phyloP scores from a whole-genome alignment of 2,113 vertebrate genomes.

The Anarrhichthys ocellatus region DNA sequence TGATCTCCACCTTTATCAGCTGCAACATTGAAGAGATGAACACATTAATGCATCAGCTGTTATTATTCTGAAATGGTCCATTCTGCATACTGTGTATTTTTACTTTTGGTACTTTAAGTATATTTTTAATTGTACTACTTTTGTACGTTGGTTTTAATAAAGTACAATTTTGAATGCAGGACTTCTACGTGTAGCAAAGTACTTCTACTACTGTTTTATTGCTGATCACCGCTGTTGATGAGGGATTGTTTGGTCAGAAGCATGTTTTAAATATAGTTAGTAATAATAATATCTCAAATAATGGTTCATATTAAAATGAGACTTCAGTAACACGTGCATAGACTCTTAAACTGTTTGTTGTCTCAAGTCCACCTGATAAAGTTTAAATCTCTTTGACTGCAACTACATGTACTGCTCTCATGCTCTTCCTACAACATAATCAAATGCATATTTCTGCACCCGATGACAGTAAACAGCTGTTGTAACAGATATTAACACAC shows the following conservation, averaged over 20 bases:
- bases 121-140: neutral
- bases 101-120: neutral
- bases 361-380: neutral
- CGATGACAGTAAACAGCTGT: conserved; percentile 9
- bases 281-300: neutral
- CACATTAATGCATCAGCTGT: neutral
- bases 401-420: neutral
- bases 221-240: neutral
- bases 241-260: neutral
- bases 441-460: neutral
- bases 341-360: neutral
- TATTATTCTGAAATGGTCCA: neutral
- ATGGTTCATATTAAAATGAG: neutral
- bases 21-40: neutral
- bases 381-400: neutral
- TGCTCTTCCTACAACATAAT: neutral
- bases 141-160: neutral
- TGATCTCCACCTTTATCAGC: neutral
- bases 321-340: neutral
- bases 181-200: neutral
- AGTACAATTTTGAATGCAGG: neutral
- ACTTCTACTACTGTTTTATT: neutral
- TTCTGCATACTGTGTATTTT: neutral
- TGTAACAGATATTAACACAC: neutral
- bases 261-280: neutral